These are phyloP conservation scores for Mus caroli DNA, from an alignment of 2,797 vertebrate genomes.

Conservation along the genomic window DNA sequence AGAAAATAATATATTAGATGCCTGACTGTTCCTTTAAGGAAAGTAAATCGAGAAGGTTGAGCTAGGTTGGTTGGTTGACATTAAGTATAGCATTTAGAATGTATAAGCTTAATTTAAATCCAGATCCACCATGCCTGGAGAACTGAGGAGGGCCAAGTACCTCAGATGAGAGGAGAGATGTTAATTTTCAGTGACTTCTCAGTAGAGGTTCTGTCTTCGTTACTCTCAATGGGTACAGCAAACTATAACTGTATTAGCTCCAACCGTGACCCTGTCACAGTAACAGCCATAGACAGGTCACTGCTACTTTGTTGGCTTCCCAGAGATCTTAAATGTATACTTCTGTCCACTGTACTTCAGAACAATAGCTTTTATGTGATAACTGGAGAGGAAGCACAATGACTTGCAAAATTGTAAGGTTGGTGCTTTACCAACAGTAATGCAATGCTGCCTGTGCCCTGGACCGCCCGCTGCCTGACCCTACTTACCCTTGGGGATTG, in stretches of 20 bases:
- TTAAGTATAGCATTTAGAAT: background rate
- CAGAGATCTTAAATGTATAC: background rate
- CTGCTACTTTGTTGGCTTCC: rapidly evolving
- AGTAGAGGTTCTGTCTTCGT: background rate
- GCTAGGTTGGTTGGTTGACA: rapidly evolving
- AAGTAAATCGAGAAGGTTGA: background rate
- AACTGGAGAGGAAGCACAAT: background rate
- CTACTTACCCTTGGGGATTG: background rate
- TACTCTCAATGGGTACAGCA: background rate
- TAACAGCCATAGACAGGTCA: background rate
- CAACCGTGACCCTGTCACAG: background rate
- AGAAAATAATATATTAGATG: background rate
- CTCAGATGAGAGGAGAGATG: background rate
- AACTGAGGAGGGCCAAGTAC: background rate
- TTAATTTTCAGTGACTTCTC: background rate
- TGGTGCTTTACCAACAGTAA: background rate
- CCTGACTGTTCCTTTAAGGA: background rate
- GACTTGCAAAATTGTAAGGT: background rate
- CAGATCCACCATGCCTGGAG: background rate
- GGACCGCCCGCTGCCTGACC: background rate
- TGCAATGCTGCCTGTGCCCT: background rate
- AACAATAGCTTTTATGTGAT: background rate
- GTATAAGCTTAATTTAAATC: too few species aligned
- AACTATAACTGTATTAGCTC: background rate
- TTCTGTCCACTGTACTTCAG: background rate